Base-by-base conservation (phyloP, 2,888 invertebrate genomes). In the Rhagophthalmus giganteus region DNA sequence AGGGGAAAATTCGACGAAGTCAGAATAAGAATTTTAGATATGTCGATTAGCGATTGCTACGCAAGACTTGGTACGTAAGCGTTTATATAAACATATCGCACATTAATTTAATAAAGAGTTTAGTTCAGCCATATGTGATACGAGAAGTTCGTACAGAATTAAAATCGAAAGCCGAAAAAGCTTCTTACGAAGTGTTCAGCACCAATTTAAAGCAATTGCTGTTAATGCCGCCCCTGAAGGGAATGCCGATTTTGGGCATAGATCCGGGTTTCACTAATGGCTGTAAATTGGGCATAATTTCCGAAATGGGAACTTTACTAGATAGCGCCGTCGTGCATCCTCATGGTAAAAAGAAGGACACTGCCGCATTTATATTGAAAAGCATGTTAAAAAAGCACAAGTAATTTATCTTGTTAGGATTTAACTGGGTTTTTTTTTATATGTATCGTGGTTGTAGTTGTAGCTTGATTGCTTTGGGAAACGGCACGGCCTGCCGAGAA, bases 251-350 rank as follows among this genome's bases (percentile, higher is more conserved):
- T 48, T 76, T 91, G 15, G 94, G 92, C 0, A 80, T 96, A 38
- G 96, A 96, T 77, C 96, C 96, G 0, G 95, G 96, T 0, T 94
- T 87, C 69, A 78, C 76, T 54, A 87, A 92, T 68, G 95, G 95
- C 1, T 95, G 94, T 70, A 96, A 96, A 80, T 76, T 89, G 27
- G 94, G 93, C 1, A 77, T 93, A 2, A 85, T 94, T 52, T 86
- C 86, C 7, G 76, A 81, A 42, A 84, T 81, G 38, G 90, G 90
- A 1, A 79, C 81, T 53, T 81, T 90, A 28, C 69, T 92, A 13
- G 82, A 84, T 11, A 85, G 84, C 0, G 79, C 76, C 39, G 84
- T 88, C 1, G 79, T 92, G 44, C 82, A 87, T 75, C 87, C 90
- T 0, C 80, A 81, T 54, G 70, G 74, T 1, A 74, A 74, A 27